A percentile compares a stretch with the other conserved stretches of the same genome.
These are phyloP conservation scores for Porites australiensis DNA, from an alignment of 64 coral and sea anemone species.

Conservation along the genomic window DNA sequence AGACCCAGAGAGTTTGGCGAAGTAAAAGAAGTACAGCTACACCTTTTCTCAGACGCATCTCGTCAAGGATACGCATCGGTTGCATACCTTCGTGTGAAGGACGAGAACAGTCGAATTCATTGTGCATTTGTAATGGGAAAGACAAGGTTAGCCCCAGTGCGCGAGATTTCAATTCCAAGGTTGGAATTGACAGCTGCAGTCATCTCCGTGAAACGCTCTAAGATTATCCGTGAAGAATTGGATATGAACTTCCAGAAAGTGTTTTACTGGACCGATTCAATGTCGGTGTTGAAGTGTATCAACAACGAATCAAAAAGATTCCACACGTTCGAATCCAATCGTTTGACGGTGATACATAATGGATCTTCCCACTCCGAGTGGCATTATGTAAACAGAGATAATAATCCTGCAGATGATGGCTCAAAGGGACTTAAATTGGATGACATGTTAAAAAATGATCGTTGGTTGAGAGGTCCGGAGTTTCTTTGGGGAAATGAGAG, in stretches of 20 bases:
- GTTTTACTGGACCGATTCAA: conserved; percentile 32
- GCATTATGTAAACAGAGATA: conserved; percentile 32
- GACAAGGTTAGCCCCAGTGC: too few species aligned
- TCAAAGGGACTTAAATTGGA: background rate
- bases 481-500: too few species aligned
- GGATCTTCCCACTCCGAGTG: conserved; percentile 7
- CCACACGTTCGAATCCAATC: conserved; percentile 52
- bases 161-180: too few species aligned
- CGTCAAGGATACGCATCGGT: too few species aligned
- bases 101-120: too few species aligned
- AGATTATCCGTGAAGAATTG: background rate
- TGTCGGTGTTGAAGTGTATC: background rate
- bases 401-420: conserved; percentile 20
- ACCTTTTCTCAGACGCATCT: too few species aligned
- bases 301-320: conserved; percentile 21
- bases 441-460: background rate
- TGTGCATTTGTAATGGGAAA: too few species aligned
- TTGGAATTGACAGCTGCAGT: too few species aligned
- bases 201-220: too few species aligned
- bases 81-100: too few species aligned
- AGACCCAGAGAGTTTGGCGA: too few species aligned
- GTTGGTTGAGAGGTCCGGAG: conserved; percentile 18
- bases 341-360: conserved; percentile 15
- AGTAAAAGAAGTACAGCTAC: too few species aligned
- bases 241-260: background rate